Percentiles rank a stretch among this genome's conserved stretches.
Evolutionary conservation across 2,113 vertebrate species (phyloP).

Genomic region (Aegypius monachus): DNA sequence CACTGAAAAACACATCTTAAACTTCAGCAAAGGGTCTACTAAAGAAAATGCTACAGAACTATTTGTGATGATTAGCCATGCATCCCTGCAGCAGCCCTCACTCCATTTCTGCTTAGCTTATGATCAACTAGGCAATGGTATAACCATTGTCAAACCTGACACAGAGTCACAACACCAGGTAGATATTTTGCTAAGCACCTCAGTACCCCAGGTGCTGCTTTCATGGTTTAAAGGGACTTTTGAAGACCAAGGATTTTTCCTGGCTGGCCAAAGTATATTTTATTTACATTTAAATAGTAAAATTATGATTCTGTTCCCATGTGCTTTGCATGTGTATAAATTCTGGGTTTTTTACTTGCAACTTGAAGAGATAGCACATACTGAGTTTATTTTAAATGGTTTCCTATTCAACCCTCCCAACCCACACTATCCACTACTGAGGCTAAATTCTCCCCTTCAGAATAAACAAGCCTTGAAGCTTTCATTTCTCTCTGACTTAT

Average conservation of each 20-base stretch:
- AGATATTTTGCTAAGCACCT: background rate
- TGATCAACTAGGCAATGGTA: background rate
- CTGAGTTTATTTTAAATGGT: background rate
- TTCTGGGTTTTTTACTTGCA: background rate
- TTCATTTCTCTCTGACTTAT: conserved; percentile 35
- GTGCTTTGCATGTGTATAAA: background rate
- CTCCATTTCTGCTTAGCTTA: background rate
- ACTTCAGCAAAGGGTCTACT: background rate
- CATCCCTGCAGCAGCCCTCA: background rate
- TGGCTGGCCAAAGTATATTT: background rate
- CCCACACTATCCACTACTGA: background rate
- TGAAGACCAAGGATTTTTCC: background rate
- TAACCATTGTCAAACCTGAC: background rate
- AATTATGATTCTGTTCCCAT: background rate
- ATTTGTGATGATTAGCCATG: background rate
- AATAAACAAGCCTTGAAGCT: conserved; percentile 23
- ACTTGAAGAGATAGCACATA: background rate
- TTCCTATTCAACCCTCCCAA: background rate
- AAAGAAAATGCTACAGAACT: background rate
- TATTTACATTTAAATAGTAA: background rate
- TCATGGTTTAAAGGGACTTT: background rate
- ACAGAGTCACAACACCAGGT: background rate
- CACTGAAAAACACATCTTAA: background rate
- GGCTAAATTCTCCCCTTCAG: background rate
- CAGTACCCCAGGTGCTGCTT: background rate